Evolutionary conservation across 2,113 vertebrate species (phyloP).

Genomic region (Dipodomys merriami): DNA sequence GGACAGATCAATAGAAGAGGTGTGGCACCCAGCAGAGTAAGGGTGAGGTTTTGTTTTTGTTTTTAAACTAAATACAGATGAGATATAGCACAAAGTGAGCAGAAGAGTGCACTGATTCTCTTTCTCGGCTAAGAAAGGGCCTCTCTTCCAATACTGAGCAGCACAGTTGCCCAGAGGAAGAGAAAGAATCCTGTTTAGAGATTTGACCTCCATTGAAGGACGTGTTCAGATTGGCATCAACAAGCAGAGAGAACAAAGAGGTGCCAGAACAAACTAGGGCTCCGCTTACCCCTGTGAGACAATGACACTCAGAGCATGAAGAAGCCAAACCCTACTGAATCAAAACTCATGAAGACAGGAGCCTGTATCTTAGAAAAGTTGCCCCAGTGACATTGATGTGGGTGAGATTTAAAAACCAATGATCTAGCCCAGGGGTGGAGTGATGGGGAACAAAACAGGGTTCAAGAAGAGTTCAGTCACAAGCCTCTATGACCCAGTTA

Average conservation of each 20-base stretch:
- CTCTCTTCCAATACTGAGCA: slow-evolving; percentile 14
- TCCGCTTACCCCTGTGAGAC: background rate
- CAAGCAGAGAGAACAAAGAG: slow-evolving; percentile 38
- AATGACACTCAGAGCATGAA: background rate
- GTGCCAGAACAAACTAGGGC: background rate
- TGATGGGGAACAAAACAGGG: background rate
- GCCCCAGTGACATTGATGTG: slow-evolving; percentile 9
- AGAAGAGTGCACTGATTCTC: slow-evolving; percentile 71
- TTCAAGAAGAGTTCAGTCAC: background rate
- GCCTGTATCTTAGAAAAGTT: slow-evolving; percentile 22
- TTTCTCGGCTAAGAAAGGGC: slow-evolving; percentile 55
- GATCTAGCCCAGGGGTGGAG: background rate
- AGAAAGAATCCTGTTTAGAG: slow-evolving; percentile 54
- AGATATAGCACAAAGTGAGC: slow-evolving; percentile 33
- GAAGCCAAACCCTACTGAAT: slow-evolving; percentile 25
- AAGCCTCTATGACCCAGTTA: background rate
- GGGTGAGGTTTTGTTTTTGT: background rate
- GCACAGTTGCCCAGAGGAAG: slow-evolving; percentile 16
- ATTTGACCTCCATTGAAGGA: slow-evolving; percentile 50
- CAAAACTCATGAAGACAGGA: slow-evolving; percentile 44
- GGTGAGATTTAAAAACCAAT: slow-evolving; percentile 18
- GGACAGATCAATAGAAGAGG: slow-evolving; percentile 36
- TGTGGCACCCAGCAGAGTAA: background rate
- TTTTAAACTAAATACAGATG: background rate
- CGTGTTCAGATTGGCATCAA: slow-evolving; percentile 70